Evolutionary conservation across 2,113 vertebrate genomes (phyloP), one percentile per base, ranked within the genome.

Genomic region (Dendrocopos noguchii): DNA sequence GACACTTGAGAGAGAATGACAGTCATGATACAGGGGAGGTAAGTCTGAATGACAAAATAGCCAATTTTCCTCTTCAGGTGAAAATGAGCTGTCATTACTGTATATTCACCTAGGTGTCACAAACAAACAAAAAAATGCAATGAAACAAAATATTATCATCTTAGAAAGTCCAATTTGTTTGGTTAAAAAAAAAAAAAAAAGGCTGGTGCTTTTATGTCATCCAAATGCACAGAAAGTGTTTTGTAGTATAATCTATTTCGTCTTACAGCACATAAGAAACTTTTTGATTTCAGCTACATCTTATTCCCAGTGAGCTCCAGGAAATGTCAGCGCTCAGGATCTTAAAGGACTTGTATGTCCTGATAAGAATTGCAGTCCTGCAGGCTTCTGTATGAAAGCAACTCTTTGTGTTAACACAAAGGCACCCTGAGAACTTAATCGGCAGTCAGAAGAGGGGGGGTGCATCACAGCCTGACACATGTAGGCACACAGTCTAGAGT

Each of bases 41-140:
- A 99, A 10, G 99, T 99, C 98, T 99, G 99, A 97, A 99, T 99
- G 95, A 99, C 99, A 97, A 99, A 99, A 97, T 99, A 99, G 66
- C 99, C 99, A 57, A 99, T 99, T 98, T 99, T 99, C 97, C 99
- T 98, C 98, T 99, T 99, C 98, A 99, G 97, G 95, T 99, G 99
- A 95, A 99, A 99, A 98, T 99, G 98, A 97, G 99, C 99, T 5
- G 99, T 99, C 99, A 99, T 99, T 96, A 99, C 99, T 3, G 99
- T 99, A 84, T 99, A 99, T 98, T 99, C 99, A 93, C 99, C 99
- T 99, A 96, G 53, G 50, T 84, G 39, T 44, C 61, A 68, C 65
- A 95, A 79, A 89, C 24, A 95, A 82, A 97, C 44, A 47, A 47
- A 47, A 19, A 92, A 97, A 94, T 61, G 71, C 6, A 92, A 81